Evolutionary conservation across 2,113 vertebrate species (phyloP).

Genomic region (Petrocephalus microphthalmus): DNA sequence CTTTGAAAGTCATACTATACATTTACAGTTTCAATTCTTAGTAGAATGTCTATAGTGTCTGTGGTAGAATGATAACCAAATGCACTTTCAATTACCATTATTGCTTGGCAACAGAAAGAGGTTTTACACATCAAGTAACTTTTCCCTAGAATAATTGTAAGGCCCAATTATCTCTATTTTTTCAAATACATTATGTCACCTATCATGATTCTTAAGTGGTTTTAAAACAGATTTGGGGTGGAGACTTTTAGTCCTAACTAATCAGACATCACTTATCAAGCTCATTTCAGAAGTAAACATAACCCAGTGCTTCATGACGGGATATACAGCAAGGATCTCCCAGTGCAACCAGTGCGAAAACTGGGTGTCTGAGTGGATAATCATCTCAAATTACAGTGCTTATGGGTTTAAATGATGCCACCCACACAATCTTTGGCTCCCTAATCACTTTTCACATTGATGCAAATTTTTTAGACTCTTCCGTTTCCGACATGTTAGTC

Average conservation of each 20-base stretch:
- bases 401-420: not conserved
- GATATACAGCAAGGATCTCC: not conserved
- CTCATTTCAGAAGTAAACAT: not conserved
- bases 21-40: not conserved
- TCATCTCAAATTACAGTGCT: not conserved
- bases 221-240: not conserved
- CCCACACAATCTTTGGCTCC: not conserved
- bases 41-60: not conserved
- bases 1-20: not conserved
- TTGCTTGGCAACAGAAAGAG: not conserved
- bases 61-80: not conserved
- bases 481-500: not conserved
- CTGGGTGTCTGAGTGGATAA: not conserved
- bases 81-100: not conserved
- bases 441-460: not conserved
- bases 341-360: not conserved
- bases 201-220: not conserved
- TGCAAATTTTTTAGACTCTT: not conserved
- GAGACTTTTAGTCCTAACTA: not conserved
- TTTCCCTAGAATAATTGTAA: not conserved
- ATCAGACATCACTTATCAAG: not conserved
- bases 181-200: not conserved
- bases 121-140: not conserved
- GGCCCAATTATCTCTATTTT: not conserved
- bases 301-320: not conserved